Conservation (phyloP, 2,113 vertebrate species). For the Rhinolophus sinicus region DNA sequence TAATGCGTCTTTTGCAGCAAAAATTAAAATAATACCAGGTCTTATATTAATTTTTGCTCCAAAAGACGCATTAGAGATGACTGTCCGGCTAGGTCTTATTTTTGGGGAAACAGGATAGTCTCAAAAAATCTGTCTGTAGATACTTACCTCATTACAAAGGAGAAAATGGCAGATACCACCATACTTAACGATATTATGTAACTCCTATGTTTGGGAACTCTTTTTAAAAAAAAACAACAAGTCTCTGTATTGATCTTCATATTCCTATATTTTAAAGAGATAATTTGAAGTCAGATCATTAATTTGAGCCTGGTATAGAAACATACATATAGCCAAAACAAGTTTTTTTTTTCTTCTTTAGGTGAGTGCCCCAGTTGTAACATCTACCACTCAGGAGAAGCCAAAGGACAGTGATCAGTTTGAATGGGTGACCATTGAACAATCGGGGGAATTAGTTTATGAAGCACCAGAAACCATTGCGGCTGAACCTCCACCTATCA, state of each 20-base stretch:
- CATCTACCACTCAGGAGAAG: slow-evolving; percentile 95
- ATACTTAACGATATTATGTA: neutral
- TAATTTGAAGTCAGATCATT: neutral
- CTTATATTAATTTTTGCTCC: no score
- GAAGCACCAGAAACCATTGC: slow-evolving; percentile 97
- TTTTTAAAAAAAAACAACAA: neutral
- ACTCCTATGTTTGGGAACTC: neutral
- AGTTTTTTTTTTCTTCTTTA: slow-evolving; percentile 75
- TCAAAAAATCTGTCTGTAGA: neutral
- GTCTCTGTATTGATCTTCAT: slow-evolving; percentile 13
- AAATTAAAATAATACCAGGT: no score
- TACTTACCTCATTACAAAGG: neutral
- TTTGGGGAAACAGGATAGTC: neutral
- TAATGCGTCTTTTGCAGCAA: no score
- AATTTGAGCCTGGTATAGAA: slow-evolving; percentile 16
- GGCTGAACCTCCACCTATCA: slow-evolving; percentile 95
- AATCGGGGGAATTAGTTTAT: slow-evolving; percentile 97
- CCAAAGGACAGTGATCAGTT: slow-evolving; percentile 99
- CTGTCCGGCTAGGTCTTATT: no score
- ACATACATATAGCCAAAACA: neutral
- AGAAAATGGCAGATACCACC: neutral
- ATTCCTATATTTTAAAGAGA: neutral
- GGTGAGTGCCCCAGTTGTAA: slow-evolving; percentile 97
- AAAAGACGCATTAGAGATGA: no score
- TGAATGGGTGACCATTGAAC: slow-evolving; percentile 99